Evolutionary conservation across 1,140 invertebrate species (phyloP).

Genomic region (Physella acuta): DNA sequence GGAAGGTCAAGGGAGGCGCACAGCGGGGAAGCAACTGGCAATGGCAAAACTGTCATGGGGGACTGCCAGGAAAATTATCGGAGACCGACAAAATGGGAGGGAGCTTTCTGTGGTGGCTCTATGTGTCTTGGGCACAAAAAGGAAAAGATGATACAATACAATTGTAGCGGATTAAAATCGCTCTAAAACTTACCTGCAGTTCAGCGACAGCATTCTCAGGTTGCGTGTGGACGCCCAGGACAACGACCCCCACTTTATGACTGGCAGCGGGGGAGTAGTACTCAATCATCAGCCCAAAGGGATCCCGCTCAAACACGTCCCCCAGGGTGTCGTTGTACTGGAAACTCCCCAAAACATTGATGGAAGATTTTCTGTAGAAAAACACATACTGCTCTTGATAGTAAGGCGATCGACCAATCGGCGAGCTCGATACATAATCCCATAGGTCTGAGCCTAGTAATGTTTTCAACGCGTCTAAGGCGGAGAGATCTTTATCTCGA

Average conservation of each 20-base stretch:
- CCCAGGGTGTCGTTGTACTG: not conserved
- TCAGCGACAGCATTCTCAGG: not conserved
- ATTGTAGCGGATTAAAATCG: no score
- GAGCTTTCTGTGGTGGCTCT: no score
- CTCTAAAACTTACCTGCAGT: not conserved
- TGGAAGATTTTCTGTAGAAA: not conserved
- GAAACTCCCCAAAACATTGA: not conserved
- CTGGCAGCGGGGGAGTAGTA: not conserved
- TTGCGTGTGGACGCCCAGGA: not conserved
- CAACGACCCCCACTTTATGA: not conserved
- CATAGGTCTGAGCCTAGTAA: not conserved
- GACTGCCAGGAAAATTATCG: no score
- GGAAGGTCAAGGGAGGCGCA: no score
- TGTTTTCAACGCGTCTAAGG: not conserved
- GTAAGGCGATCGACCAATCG: not conserved
- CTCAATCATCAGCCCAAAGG: not conserved
- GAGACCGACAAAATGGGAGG: no score
- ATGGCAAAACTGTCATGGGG: no score
- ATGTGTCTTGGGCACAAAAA: no score
- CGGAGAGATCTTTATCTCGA: not conserved
- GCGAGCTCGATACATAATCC: slow-evolving; percentile 1
- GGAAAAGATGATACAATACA: no score
- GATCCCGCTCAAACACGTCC: slow-evolving; percentile 6
- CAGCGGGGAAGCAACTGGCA: no score
- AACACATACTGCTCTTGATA: slow-evolving; percentile 8